These are phyloP conservation scores for Rhingia rostrata DNA, from an alignment of 2,888 invertebrate species.

Conservation along the genomic window DNA sequence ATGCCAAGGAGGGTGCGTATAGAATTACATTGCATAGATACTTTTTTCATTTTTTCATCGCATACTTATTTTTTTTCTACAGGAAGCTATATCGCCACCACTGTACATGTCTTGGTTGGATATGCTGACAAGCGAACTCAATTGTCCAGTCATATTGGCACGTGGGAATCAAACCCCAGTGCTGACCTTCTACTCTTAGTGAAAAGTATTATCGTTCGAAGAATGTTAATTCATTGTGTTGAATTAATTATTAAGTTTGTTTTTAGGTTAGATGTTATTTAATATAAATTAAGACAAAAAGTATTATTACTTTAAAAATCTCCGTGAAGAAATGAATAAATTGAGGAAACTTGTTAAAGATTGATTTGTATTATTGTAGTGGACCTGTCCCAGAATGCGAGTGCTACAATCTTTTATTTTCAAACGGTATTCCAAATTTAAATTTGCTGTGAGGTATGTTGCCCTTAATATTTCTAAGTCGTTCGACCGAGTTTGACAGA, in stretches of 20 bases:
- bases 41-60: not conserved
- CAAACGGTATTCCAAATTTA: no score
- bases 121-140: slow-evolving; percentile 93
- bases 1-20: slow-evolving; percentile 91
- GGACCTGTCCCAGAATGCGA: not conserved
- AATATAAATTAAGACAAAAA: slow-evolving; percentile 46
- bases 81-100: slow-evolving; percentile 93
- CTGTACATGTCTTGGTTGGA: slow-evolving; percentile 99
- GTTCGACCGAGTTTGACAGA: no score
- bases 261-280: slow-evolving; percentile 33
- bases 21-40: not conserved
- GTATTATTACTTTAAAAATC: slow-evolving; percentile 54
- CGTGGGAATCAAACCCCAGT: slow-evolving; percentile 95
- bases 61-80: slow-evolving; percentile 56
- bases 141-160: slow-evolving; percentile 91
- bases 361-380: not conserved
- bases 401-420: no score
- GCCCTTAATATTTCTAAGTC: no score
- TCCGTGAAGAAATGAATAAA: slow-evolving; percentile 12
- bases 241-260: slow-evolving; percentile 40
- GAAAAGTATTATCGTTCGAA: not conserved
- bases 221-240: slow-evolving; percentile 27
- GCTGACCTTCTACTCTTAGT: slow-evolving; percentile 93
- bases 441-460: no score
- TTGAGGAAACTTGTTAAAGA: slow-evolving; percentile 7